Conservation (phyloP, 2,797 vertebrate genomes). For the Pseudochromis fuscus region DNA sequence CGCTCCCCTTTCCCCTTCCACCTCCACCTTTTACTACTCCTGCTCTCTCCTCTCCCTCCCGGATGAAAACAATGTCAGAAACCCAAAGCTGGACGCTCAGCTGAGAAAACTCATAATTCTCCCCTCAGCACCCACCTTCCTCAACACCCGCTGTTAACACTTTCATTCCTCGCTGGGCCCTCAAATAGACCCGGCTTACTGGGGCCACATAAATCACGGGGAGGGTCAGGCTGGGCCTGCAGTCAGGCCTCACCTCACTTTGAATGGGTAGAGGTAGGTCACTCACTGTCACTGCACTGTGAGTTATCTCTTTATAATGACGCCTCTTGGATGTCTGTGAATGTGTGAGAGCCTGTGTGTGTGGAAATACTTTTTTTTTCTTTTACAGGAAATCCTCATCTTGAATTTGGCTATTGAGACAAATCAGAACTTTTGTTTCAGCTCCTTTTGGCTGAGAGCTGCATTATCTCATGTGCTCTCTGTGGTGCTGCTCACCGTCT, state of each 20-base stretch:
- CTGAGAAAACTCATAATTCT: constrained; percentile 87
- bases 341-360: constrained; percentile 51
- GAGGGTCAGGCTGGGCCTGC: constrained; percentile 68
- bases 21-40: constrained; percentile 64
- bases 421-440: constrained; percentile 32
- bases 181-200: constrained; percentile 80
- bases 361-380: neutral
- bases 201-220: constrained; percentile 83
- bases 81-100: constrained; percentile 79
- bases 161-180: constrained; percentile 84
- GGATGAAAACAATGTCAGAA: constrained; percentile 82
- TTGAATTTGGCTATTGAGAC: constrained; percentile 32
- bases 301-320: constrained; percentile 83
- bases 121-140: constrained; percentile 66
- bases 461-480: constrained; percentile 41
- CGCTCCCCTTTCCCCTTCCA: neutral
- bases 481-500: constrained; percentile 56
- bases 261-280: constrained; percentile 69
- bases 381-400: neutral
- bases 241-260: constrained; percentile 72
- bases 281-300: constrained; percentile 75
- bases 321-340: constrained; percentile 70
- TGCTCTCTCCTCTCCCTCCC: constrained; percentile 54
- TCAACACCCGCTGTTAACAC: constrained; percentile 83
- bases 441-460: constrained; percentile 30